Base-by-base conservation (phyloP, 2,797 vertebrate genomes). In the Sebastes alutus region DNA sequence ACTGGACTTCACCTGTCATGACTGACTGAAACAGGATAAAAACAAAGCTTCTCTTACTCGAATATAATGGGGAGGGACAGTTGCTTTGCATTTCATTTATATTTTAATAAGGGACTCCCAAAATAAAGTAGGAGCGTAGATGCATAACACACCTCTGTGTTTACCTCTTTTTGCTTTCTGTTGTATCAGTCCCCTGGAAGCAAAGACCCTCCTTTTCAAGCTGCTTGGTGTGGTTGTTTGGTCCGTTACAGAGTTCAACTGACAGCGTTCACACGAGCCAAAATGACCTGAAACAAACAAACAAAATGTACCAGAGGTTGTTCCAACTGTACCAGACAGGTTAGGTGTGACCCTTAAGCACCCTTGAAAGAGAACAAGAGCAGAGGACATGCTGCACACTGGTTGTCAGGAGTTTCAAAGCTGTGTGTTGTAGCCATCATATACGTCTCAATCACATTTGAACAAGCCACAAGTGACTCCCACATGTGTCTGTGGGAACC, bases 391-490 rank as follows among this genome's bases (percentile, higher is more conserved):
- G 42, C 42, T 65, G 56, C 75, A 61, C 60, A 63, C 30, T 72
- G 30, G 29, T 66, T 64, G 12, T 29, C 13, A 27, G 72, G 58
- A 20, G 52, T 14, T 72, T 77, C 9, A 54, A 29, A 66, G 54
- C 52, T 8, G 32, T 9, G 42, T 20, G 46, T 49, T 9, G 33
- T 77, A 75, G 70, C 71, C 65, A 29, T 86, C 75, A 58, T 59
- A 14, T 67, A 66, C 13, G 58, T 84, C 67, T 89, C 64, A 75
- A 63, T 80, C 30, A 13, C 75, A 86, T 54, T 75, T 68, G 52
- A 87, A 75, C 27, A 33, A 88, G 70, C 87, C 83, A 87, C 74
- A 72, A 49, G 81, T 77, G 74, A 87, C 85, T 88, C 81, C 88
- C 82, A 74, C 81, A 69, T 87, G 85, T 79, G 88, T 87, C 78